Evolutionary conservation across 2,113 vertebrate species (phyloP).

Genomic region (Eudyptes chrysolophus): DNA sequence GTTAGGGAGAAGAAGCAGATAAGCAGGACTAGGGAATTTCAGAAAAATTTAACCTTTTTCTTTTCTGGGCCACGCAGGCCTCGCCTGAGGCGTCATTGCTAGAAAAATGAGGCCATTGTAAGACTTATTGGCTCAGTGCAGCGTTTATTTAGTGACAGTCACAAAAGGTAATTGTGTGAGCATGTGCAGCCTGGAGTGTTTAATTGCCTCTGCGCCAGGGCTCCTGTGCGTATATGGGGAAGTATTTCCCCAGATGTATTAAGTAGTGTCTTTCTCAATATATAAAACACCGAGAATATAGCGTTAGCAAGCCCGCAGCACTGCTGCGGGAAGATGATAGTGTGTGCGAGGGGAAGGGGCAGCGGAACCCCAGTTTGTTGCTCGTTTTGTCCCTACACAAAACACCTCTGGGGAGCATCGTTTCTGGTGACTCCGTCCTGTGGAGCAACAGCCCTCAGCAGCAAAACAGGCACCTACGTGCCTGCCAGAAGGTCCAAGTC

Average conservation of each 20-base stretch:
- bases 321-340: rapidly evolving
- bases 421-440: neutral
- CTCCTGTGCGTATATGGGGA: neutral
- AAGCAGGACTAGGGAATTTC: constrained; percentile 20
- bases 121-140: neutral
- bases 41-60: constrained; percentile 26
- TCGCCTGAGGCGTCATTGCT: neutral
- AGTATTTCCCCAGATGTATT: neutral
- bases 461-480: neutral
- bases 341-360: neutral
- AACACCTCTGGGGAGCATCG: neutral
- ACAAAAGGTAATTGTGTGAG: neutral
- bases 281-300: rapidly evolving
- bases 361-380: rapidly evolving
- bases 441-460: neutral
- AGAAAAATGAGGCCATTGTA: constrained; percentile 36
- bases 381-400: rapidly evolving
- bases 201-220: neutral
- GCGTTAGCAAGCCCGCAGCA: neutral
- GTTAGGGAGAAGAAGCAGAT: constrained; percentile 5
- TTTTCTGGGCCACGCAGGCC: neutral
- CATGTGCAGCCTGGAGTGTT: constrained; percentile 19
- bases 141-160: neutral
- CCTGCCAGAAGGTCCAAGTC: neutral
- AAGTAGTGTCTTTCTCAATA: neutral